Percentiles rank a stretch among this genome's conserved stretches.
These are phyloP conservation scores for Calliphora vomitoria DNA, from an alignment of 2,888 invertebrate species.

Conservation along the genomic window DNA sequence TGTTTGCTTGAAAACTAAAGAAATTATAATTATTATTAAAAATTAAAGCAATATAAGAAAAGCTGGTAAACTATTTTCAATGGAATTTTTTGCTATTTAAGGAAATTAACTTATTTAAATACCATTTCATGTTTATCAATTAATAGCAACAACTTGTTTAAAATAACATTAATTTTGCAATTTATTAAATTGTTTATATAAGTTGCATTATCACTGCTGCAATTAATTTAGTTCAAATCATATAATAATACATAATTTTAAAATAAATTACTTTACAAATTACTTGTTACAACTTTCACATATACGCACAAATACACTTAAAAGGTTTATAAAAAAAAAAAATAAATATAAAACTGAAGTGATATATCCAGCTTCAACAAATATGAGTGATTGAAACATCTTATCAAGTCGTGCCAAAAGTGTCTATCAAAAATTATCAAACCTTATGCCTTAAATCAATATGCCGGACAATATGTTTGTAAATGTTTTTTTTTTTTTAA, in stretches of 20 bases:
- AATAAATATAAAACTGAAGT: no score
- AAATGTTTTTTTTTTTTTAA: background rate
- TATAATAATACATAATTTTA: constrained; percentile 5
- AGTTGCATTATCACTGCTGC: constrained; percentile 49
- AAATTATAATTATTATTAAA: background rate
- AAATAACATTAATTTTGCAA: constrained; percentile 45
- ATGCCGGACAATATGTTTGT: constrained; percentile 2
- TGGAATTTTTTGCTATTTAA: no score
- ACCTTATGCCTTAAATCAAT: constrained; percentile 34
- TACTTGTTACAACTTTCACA: constrained; percentile 44
- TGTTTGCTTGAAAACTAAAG: background rate
- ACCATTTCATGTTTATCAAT: no score
- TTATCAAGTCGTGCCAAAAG: constrained; percentile 39
- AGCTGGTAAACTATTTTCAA: no score
- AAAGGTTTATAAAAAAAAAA: no score
- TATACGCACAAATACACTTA: background rate
- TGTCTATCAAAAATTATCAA: constrained; percentile 38
- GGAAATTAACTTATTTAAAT: no score
- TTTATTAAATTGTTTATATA: constrained; percentile 18
- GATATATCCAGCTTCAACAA: background rate
- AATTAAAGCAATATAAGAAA: background rate
- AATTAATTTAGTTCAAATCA: constrained; percentile 52
- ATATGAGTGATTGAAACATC: constrained; percentile 59
- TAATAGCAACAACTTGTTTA: constrained; percentile 1
- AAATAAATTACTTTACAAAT: constrained; percentile 59